These are phyloP conservation scores for Delphinus delphis DNA, from an alignment of 2,113 vertebrate species.

Conservation along the genomic window DNA sequence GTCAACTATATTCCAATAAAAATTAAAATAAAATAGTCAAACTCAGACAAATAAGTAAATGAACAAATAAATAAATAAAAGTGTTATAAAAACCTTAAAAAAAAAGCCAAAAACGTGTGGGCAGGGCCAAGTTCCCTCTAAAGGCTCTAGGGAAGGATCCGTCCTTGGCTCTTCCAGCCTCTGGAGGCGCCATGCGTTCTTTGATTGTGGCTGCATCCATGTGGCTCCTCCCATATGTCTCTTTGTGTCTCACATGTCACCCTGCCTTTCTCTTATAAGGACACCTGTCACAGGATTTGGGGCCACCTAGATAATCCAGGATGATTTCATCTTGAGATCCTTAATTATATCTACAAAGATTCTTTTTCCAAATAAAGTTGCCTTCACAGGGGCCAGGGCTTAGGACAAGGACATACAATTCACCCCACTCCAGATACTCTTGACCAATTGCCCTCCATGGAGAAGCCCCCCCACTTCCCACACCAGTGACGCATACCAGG, in stretches of 20 bases:
- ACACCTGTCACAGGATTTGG: not conserved
- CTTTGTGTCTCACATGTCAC: not conserved
- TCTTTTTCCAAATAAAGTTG: not conserved
- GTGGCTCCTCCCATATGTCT: not conserved
- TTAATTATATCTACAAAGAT: not conserved
- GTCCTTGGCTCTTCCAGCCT: not conserved
- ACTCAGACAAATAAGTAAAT: not conserved
- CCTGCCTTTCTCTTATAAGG: not conserved
- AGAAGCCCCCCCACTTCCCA: not conserved
- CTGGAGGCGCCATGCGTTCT: not conserved
- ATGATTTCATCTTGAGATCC: not conserved
- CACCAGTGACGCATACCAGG: too few species aligned
- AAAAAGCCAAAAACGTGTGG: not conserved
- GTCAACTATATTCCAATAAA: not conserved
- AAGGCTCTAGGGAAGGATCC: not conserved
- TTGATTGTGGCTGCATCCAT: not conserved
- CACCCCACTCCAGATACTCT: not conserved
- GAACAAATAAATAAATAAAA: too few species aligned
- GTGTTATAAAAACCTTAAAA: not conserved
- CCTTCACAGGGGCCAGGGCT: not conserved
- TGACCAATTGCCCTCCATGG: too few species aligned
- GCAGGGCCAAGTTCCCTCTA: not conserved
- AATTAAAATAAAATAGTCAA: not conserved
- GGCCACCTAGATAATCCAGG: not conserved
- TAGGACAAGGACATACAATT: too few species aligned